Evolutionary conservation across 2,888 invertebrate species (phyloP), one percentile per base, ranked within the genome.

Genomic region (Abrostola triplasia): DNA sequence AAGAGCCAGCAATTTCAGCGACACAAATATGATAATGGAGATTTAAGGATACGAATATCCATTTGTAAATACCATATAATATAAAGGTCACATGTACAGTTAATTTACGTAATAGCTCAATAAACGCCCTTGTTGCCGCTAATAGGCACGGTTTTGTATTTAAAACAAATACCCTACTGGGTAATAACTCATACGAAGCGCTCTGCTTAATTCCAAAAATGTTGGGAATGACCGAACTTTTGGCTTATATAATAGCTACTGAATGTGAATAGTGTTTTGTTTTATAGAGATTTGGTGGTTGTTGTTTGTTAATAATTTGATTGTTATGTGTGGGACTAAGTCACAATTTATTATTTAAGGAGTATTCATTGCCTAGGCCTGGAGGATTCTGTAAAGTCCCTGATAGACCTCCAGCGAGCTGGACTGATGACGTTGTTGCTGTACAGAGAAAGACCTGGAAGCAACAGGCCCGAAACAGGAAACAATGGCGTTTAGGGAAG

Each of bases 71-170:
- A 64, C 58, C 53, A 58, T 40, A 65, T 67, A 76, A 62, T 59
- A 59, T 68, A 67, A 79, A 80, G 77, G 82, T 75, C 79, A 72
- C 72, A 76, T 66, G 76, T 80, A 70, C 70, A 76, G 84, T 83
- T 84, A 84, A 84, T 85, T 82, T 78, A 74, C 79, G 68, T 84
- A 84, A 83, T 82, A 77, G 80, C 72, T 82, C 77, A 82, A 84
- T 84, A 85, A 84, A 82, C 77, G 78, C 76, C 70, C 70, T 59
- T 71, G 76, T 73, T 73, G 60, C 65, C 65, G 73, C 76, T 84
- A 84, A 81, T 84, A 81, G 80, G 69, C 74, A 77, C 73, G 77
- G 76, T 77, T 85, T 81, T 74, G 79, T 79, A 80, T 74, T 78
- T 73, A 76, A 73, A 84, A 82, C 82, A 79, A 81, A 82, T 80